Base-by-base conservation (phyloP, 2,797 vertebrate genomes). In the Allochrocebus solatus region DNA sequence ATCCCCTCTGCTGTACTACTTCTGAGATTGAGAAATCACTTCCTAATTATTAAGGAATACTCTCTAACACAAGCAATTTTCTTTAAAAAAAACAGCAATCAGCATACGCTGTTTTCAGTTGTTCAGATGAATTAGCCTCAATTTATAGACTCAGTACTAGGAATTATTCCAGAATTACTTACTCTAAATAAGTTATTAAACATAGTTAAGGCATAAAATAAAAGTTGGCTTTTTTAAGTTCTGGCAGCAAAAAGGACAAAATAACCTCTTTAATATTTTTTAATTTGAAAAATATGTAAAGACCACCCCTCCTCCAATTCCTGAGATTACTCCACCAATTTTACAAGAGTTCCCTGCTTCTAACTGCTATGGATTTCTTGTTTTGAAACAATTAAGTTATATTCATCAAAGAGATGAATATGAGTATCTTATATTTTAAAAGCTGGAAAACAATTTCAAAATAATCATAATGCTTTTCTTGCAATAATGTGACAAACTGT, bases 251-350 rank as follows among this genome's bases (percentile, higher is more conserved):
- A 74, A 85, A 64, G 41, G 12, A 91, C 85, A 93, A 64, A 41
- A 84, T 33, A 57, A 16, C 33, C 14, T 74, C 26, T 82, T 24
- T n/a, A 36, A 55, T 64, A n/a, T 83, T 72, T 72, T 96, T 94
- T 91, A 76, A 80, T 76, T 84, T 87, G 57, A 55, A 96, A 96
- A 96, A 86, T 14, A 79, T 74, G 10, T 78, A 50, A 75, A n/a
- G 46, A 80, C n/a, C 30, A 11, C 7, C 28, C 4, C 2, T 6
- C 6, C 12, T 17, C 26, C 12, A 33, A 9, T 84, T 91, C 30
- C 79, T 78, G 70, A 22, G 39, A 28, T 79, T 39, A 55, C 5
- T 43, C 61, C 55, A 30, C 43, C n/a, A 75, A 17, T 94, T 57
- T 78, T 79, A 70, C 39, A 83, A 83, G 64, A 39, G 17, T 75